Base-by-base conservation (phyloP, 30 jellyfish, hydroid and myxozoan genomes). In the Catostylus mosaicus region DNA sequence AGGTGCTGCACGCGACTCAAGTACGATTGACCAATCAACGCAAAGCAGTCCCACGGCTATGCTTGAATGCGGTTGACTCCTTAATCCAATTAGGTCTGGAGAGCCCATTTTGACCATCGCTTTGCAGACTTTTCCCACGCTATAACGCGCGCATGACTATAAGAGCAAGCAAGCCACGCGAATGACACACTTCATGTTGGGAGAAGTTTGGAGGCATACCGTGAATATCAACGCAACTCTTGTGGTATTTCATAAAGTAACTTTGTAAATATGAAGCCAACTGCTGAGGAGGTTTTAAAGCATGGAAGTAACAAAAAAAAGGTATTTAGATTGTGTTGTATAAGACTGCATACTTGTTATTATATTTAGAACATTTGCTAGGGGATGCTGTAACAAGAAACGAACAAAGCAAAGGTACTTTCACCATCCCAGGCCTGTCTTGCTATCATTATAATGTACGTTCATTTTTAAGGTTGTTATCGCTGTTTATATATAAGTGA, bases 1-100 rank as follows among this genome's bases (percentile, higher is more conserved):
- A 70, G 85, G 92, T 76, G 97, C 48, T 76, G 97, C 97, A 88
- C 97, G 97, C 97, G 97, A 88, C 97, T 78, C 57, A 36, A 23
- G 26, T 30, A 40, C 29, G 60, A 48, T 80, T 65, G 83, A 72
- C 97, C 97, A 88, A 88, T 88, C 97, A 88, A 86, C 26, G 82
- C 36, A 63, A 69, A 73, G 92, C 91, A 52, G 87, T 88, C 97
- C 97, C 97, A 88, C 97, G 97, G 97, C 97, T 88, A 88, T 81
- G 97, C 88, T 67, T 79, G 90, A 88, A 74, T 88, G 89, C 91
- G 90, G 92, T 74, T 75, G 88, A 76, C 88, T 68, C 83, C 78
- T 47, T 88, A 88, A 88, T 88, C 97, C 87, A 88, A 88, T 88
- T 88, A 88, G 78, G 77, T 35, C 60, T 60, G 57, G 19, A 71